Base-by-base conservation (phyloP, 1,140 invertebrate species). In the Dreissena rostriformis region DNA sequence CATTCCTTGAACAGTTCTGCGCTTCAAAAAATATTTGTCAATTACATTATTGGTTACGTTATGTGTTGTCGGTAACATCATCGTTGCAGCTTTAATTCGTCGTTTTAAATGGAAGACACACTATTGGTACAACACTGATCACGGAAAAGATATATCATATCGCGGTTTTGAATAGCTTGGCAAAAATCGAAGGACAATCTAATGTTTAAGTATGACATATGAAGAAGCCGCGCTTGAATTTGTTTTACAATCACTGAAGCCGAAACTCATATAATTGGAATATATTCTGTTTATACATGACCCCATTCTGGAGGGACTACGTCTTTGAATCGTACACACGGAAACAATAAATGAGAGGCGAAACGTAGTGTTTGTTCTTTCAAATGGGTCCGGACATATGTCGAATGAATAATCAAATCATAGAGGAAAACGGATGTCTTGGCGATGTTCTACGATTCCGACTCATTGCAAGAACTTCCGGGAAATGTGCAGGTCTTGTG, bases 121-220 rank as follows among this genome's bases (percentile, higher is more conserved):
- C 26, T 74, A 57, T 57, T 74, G 72, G 72, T 74, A 74, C 53
- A 55, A 74, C 55, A 52, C 55, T 12, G 72, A n/a, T 5, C 14
- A 26, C 6, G 29, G 29, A 19, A 55, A 26, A 0, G 26, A 57
- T 28, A 57, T 29, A n/a, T 17, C 61, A n/a, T 74, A n/a, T 55
- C 26, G 29, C 61, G 72, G n/a, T 0, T 72, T 19, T 14, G 17
- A 49, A 12, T 2, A 2, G 2, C 24, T n/a, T n/a, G 61, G 7
- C 2, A 5, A n/a, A n/a, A n/a, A n/a, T 19, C 24, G 61, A 5
- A 5, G 19, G 2, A 6, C 2, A 5, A 5, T n/a, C 39, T 1
- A 71, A 19, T 4, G 8, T 39, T 49, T 14, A 22, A 49, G 52
- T 49, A 39, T 19, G 10, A 49, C 24, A 0, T n/a, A 72, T 7